phyloP scores from a whole-genome alignment of 1,140 invertebrate genomes.

The Mercenaria mercenaria region DNA sequence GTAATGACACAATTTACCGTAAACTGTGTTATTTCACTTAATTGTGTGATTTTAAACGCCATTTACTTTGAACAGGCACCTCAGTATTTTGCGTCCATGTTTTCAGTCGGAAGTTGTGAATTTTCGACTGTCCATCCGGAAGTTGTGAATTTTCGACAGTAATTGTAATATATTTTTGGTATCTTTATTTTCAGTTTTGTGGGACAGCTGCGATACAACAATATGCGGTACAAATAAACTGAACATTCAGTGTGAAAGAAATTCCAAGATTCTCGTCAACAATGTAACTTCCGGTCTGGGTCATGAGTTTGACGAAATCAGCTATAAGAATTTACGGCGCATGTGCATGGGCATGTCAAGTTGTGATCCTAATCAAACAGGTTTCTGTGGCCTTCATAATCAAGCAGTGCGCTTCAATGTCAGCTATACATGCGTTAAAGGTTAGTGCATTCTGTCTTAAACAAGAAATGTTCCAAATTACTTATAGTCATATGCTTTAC shows the following conservation, averaged over 20 bases:
- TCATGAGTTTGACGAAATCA: neutral
- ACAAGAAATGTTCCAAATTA: no score
- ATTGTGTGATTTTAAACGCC: no score
- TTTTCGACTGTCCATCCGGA: no score
- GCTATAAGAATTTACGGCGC: conserved; percentile 30
- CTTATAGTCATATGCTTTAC: no score
- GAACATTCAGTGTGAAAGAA: conserved; percentile 13
- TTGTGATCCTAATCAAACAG: conserved; percentile 22
- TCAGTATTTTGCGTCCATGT: no score
- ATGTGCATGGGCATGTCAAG: conserved; percentile 35
- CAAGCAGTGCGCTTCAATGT: conserved; percentile 25
- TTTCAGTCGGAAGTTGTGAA: no score
- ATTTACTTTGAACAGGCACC: no score
- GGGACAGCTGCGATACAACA: conserved; percentile 40
- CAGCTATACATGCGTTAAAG: conserved; percentile 39
- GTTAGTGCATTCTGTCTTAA: neutral
- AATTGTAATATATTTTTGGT: no score
- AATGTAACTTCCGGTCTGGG: conserved; percentile 51
- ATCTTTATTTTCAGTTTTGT: conserved; percentile 33
- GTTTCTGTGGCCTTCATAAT: conserved; percentile 11
- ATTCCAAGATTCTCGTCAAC: conserved; percentile 30
- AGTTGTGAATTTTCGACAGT: no score
- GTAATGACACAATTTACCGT: no score
- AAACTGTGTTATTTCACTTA: no score
- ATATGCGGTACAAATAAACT: neutral